Evolutionary conservation across 2,888 invertebrate species (phyloP), one percentile per base, ranked within the genome.

Genomic region (Caradrina clavipalpis): DNA sequence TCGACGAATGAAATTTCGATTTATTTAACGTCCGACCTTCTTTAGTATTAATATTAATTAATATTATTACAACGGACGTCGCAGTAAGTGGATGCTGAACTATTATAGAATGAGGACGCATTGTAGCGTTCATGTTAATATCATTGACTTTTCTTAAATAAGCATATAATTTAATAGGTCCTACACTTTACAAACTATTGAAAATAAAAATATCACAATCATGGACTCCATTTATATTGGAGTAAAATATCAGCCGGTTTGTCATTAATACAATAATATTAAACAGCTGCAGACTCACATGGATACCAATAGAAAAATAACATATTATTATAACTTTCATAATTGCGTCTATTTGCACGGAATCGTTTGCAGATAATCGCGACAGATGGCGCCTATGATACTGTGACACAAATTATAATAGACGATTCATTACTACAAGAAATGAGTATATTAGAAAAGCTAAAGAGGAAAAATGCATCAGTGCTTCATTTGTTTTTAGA

Each of bases 21-120:
- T 81, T 85, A 83, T 85, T 80, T 85, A 76, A 63, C 68, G 74
- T 72, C 70, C 68, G 69, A 76, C 81, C 79, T 84, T 69, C 72
- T 77, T 79, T 83, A 68, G 53, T 82, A 86, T 83, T 68, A 74
- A 75, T 78, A 65, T 76, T 78, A 71, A 82, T 79, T 85, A 83
- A 83, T 80, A 74, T 66, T 65, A 74, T 83, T 83, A 85, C 56
- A 45, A 57, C n/a, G 57, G 72, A 77, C 65, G 58, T 65, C 57
- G 39, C 51, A 21, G 49, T 67, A 69, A 78, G 59, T 61, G 72
- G 50, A 50, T 22, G 35, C 45, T 73, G 11, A 47, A 56, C 73
- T 60, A 77, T 50, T 39, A 47, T 22, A 42, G 45, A 55, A 73
- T 71, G 26, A 17, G 21, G 8, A 56, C n/a, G 39, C 26, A n/a